A percentile compares a stretch with the other conserved stretches of the same genome.
Evolutionary conservation across 2,113 vertebrate species (phyloP).

Genomic region (Mormyrus lacerda): DNA sequence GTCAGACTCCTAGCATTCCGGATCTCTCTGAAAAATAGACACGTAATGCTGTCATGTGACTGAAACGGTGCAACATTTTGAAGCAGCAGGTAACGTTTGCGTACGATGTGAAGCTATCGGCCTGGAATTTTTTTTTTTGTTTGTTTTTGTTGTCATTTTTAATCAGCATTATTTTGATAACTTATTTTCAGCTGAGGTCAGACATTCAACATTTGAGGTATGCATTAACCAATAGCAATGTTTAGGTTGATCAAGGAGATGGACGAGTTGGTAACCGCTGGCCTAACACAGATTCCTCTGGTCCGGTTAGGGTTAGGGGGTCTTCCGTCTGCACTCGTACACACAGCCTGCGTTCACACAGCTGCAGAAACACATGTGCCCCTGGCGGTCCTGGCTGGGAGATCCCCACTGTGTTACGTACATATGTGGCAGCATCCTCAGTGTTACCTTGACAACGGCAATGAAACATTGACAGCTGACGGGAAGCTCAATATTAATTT

Average conservation of each 20-base stretch:
- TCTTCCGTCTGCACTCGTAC: not conserved
- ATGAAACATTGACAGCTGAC: conserved; percentile 41
- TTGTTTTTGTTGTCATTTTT: not conserved
- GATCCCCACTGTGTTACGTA: not conserved
- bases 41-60: not conserved
- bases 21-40: conserved; percentile 74
- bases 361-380: conserved; percentile 27
- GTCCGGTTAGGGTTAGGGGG: too few relatives aligned
- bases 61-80: not conserved
- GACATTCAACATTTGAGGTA: not conserved
- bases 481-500: conserved; percentile 56
- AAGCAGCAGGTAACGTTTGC: not conserved
- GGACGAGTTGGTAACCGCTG: not conserved
- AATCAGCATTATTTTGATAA: not conserved
- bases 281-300: not conserved
- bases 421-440: not conserved
- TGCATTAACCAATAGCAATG: not conserved
- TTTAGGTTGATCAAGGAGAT: not conserved
- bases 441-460: conserved; percentile 35
- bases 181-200: not conserved
- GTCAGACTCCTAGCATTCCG: conserved; percentile 78
- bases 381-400: conserved; percentile 12
- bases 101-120: not conserved
- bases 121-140: not conserved
- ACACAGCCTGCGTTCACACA: conserved; percentile 35